Evolutionary conservation across 2,797 vertebrate genomes (phyloP).

Genomic region (Lagorchestes hirsutus): DNA sequence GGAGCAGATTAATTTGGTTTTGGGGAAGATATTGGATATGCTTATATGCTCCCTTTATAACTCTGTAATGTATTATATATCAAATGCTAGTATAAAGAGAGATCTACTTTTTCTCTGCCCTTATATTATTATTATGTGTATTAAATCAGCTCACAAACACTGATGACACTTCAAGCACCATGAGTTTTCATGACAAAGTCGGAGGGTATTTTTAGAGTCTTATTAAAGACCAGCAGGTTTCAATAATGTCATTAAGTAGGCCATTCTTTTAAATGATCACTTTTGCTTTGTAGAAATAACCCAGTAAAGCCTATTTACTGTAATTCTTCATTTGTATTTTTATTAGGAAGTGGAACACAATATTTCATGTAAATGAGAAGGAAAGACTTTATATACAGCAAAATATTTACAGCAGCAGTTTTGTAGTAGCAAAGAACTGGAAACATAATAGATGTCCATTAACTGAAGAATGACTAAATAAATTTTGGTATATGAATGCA

Average conservation of each 20-base stretch:
- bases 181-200: slow-evolving; percentile 51
- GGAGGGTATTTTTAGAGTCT: slow-evolving; percentile 32
- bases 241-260: slow-evolving; percentile 33
- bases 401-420: neutral
- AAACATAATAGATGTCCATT: neutral
- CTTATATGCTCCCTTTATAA: slow-evolving; percentile 32
- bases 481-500: neutral
- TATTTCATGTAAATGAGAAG: neutral
- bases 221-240: slow-evolving; percentile 49
- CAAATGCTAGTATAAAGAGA: slow-evolving; percentile 56
- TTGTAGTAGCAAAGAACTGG: neutral
- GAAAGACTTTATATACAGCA: neutral
- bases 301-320: slow-evolving; percentile 18
- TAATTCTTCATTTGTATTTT: slow-evolving; percentile 32
- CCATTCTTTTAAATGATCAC: slow-evolving; percentile 28
- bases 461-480: neutral
- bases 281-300: slow-evolving; percentile 37
- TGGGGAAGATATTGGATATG: slow-evolving; percentile 60
- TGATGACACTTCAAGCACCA: slow-evolving; percentile 44
- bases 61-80: slow-evolving; percentile 48
- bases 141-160: slow-evolving; percentile 62
- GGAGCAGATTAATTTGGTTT: slow-evolving; percentile 78
- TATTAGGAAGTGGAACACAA: slow-evolving; percentile 37
- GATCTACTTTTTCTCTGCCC: slow-evolving; percentile 53
- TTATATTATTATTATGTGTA: neutral